Evolutionary conservation across 2,888 invertebrate species (phyloP).

Genomic region (Catotricha subobsoleta): DNA sequence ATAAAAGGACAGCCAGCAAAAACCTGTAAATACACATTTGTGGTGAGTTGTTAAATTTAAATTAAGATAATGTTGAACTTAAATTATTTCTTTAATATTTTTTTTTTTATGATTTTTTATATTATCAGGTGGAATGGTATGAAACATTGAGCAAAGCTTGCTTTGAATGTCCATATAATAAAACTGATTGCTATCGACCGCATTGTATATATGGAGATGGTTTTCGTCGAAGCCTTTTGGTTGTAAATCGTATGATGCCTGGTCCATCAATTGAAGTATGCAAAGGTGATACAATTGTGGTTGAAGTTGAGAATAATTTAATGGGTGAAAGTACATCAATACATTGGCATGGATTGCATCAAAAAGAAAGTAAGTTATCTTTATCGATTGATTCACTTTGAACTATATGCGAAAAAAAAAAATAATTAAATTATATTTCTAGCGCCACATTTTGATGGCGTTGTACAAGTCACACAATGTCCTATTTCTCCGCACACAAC

Average conservation of each 20-base stretch:
- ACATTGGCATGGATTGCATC: slow-evolving; percentile 87
- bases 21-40: slow-evolving; percentile 43
- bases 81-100: not conserved
- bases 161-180: slow-evolving; percentile 57
- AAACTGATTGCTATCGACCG: slow-evolving; percentile 52
- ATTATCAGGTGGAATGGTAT: slow-evolving; percentile 53
- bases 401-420: too few relatives aligned
- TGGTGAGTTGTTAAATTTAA: slow-evolving; percentile 8
- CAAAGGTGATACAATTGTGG: slow-evolving; percentile 62
- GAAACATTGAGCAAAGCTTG: slow-evolving; percentile 79
- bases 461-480: slow-evolving; percentile 60
- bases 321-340: slow-evolving; percentile 66
- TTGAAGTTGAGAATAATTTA: slow-evolving; percentile 65
- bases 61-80: not conserved
- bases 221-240: slow-evolving; percentile 50
- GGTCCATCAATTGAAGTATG: slow-evolving; percentile 78
- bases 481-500: slow-evolving; percentile 64
- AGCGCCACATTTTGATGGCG: slow-evolving; percentile 2
- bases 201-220: slow-evolving; percentile 80
- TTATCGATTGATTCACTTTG: not conserved
- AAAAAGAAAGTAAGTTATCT: slow-evolving; percentile 29
- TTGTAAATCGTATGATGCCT: slow-evolving; percentile 72
- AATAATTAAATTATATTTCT: too few relatives aligned
- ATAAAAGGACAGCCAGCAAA: slow-evolving; percentile 32
- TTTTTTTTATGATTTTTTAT: too few relatives aligned